Percentiles rank a stretch among this genome's conserved stretches.
These are phyloP conservation scores for Lasaia peninsularis DNA, from an alignment of 1,140 invertebrate species.

Conservation along the genomic window DNA sequence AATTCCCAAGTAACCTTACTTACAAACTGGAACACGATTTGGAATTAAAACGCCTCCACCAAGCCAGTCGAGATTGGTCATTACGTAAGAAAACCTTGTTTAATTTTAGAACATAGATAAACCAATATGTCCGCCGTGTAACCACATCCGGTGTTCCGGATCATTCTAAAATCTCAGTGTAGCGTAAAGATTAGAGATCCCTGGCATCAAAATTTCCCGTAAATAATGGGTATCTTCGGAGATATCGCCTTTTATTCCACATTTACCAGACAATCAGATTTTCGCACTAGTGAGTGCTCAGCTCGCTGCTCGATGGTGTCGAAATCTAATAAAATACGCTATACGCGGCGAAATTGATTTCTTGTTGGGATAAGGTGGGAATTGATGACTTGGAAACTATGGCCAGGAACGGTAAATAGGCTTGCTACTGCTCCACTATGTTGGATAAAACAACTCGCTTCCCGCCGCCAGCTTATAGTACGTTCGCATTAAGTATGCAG, in stretches of 20 bases:
- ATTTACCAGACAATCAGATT: conserved; percentile 39
- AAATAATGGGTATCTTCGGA: conserved; percentile 13
- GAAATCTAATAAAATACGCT: conserved; percentile 37
- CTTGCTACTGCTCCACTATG: background rate
- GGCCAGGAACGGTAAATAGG: background rate
- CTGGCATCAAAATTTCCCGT: background rate
- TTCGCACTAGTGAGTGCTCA: conserved; percentile 33
- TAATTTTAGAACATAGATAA: background rate
- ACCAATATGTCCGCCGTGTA: background rate
- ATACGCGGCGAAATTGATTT: conserved; percentile 37
- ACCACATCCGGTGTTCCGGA: background rate
- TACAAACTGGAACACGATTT: too few species aligned
- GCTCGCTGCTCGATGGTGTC: conserved; percentile 29
- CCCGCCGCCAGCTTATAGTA: too few species aligned
- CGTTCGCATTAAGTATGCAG: too few species aligned
- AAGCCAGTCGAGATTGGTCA: too few species aligned
- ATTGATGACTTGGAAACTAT: conserved; percentile 8
- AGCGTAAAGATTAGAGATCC: conserved; percentile 1
- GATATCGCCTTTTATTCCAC: conserved; percentile 27
- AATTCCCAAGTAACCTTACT: too few species aligned
- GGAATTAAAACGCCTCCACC: too few species aligned
- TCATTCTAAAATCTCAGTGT: background rate
- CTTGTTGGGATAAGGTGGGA: conserved; percentile 19
- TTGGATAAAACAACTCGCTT: too few species aligned
- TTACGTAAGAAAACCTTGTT: background rate